Evolutionary conservation across 2,888 invertebrate genomes (phyloP), one percentile per base, ranked within the genome.

Genomic region (Hypomecis punctinalis): DNA sequence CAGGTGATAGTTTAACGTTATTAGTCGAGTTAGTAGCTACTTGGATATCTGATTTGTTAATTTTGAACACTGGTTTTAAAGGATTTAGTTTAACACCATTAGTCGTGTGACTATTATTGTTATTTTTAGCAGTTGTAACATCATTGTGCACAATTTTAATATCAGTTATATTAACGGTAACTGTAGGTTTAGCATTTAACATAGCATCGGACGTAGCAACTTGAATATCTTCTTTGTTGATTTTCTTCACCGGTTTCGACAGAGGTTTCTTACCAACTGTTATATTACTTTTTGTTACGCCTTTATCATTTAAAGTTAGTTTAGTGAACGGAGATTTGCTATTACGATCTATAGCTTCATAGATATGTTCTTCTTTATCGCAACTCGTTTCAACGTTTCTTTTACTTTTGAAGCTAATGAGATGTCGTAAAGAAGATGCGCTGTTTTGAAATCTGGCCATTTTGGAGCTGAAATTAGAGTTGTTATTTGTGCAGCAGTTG

Each of bases 191-290:
- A 23, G 23, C 23, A 23, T 23, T 23, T 23, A 23, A 23, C 23
- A 23, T 23, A 23, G 23, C 23, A 23, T 23, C 23, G 23, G 23
- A 23, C 23, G 68, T 77, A 0, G 86, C 83, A 3, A 88, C 81
- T 69, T 82, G 80, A 43, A 90, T 90, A 51, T 91, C 91, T 1
- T 88, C 88, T 71, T 90, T 91, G 60, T 81, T 85, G 1, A 90
- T 85, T 75, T 87, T 90, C 33, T 76, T 82, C 6, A 78, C 66
- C 0, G 84, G 77, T 66, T 82, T 88, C 40, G 81, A 87, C 0
- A 83, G 23, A 0, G 75, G 69, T 42, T 71, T 68, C 66, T 77
- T 83, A 37, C 5, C 47, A 5, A 52, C 40, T 5, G 51, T 13
- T 4, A 52, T 10, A 42, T 33, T 10, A 10, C 43, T 36, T 36